A percentile compares a stretch with the other conserved stretches of the same genome.
These are phyloP conservation scores for Drosophila ogumai DNA, from an alignment of 1,140 invertebrate species.

Conservation along the genomic window DNA sequence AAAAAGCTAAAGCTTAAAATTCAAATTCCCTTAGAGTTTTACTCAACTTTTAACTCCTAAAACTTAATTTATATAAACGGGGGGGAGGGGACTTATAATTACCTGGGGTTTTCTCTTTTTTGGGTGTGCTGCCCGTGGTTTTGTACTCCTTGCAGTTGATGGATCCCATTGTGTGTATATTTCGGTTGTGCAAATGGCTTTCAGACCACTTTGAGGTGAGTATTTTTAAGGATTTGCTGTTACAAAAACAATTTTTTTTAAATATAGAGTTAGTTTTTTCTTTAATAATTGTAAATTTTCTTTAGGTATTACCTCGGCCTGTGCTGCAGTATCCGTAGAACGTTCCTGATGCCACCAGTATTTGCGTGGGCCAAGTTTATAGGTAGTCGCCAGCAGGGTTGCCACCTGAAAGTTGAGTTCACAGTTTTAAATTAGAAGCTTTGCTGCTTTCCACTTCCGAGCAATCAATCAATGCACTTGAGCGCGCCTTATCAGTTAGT, in stretches of 20 bases:
- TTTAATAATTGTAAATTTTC: too few relatives aligned
- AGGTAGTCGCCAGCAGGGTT: conserved; percentile 14
- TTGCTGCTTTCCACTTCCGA: conserved; percentile 9
- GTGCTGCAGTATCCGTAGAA: neutral
- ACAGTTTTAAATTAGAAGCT: conserved; percentile 11
- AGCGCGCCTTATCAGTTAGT: conserved; percentile 29
- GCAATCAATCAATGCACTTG: conserved; percentile 25
- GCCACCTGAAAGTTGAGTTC: conserved; percentile 43
- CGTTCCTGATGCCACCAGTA: neutral
- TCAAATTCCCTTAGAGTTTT: neutral
- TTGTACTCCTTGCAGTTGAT: conserved; percentile 77
- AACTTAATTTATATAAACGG: neutral
- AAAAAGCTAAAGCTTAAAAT: too few relatives aligned
- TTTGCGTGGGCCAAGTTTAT: conserved; percentile 18
- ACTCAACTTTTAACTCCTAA: neutral
- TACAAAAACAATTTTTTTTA: neutral
- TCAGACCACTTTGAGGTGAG: conserved; percentile 1
- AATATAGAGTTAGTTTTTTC: neutral
- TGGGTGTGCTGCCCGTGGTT: conserved; percentile 69
- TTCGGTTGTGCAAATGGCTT: conserved; percentile 2
- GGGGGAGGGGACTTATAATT: neutral
- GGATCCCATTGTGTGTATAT: conserved; percentile 65
- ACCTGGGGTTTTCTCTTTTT: conserved; percentile 67
- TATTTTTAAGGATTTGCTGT: conserved; percentile 11
- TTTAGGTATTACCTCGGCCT: conserved; percentile 7